Evolutionary conservation across 2,888 invertebrate genomes (phyloP).

Genomic region (Pardosa pseudoannulata): DNA sequence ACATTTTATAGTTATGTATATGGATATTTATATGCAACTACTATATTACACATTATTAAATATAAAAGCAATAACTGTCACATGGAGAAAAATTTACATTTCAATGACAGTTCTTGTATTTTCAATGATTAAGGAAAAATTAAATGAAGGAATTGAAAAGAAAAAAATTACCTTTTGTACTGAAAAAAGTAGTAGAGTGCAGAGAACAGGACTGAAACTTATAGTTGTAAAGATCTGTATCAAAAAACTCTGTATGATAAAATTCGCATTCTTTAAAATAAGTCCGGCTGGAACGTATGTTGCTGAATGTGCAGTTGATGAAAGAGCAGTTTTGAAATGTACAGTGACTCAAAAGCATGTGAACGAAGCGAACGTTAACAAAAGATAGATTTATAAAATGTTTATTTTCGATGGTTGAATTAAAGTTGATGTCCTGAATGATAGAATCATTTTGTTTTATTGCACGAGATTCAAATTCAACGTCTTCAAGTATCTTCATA

Average conservation of each 20-base stretch:
- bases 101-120: too few relatives aligned
- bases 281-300: conserved; percentile 85
- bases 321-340: conserved; percentile 85
- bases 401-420: conserved; percentile 83
- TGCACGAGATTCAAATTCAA: conserved; percentile 75
- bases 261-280: conserved; percentile 83
- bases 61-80: too few relatives aligned
- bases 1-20: too few relatives aligned
- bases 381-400: conserved; percentile 82
- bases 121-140: too few relatives aligned
- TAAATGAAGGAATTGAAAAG: background rate
- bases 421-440: conserved; percentile 79
- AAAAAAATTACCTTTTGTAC: conserved; percentile 75
- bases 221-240: conserved; percentile 82
- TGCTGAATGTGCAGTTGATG: conserved; percentile 83
- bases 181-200: conserved; percentile 79
- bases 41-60: too few relatives aligned
- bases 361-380: conserved; percentile 83
- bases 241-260: conserved; percentile 80
- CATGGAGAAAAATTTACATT: too few relatives aligned
- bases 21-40: too few relatives aligned
- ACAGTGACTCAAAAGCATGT: conserved; percentile 85
- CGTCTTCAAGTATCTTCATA: conserved; percentile 79
- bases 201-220: conserved; percentile 81
- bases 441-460: conserved; percentile 77